Evolutionary conservation across 2,113 vertebrate species (phyloP), one percentile per base, ranked within the genome.

Genomic region (Xiphophorus hellerii): DNA sequence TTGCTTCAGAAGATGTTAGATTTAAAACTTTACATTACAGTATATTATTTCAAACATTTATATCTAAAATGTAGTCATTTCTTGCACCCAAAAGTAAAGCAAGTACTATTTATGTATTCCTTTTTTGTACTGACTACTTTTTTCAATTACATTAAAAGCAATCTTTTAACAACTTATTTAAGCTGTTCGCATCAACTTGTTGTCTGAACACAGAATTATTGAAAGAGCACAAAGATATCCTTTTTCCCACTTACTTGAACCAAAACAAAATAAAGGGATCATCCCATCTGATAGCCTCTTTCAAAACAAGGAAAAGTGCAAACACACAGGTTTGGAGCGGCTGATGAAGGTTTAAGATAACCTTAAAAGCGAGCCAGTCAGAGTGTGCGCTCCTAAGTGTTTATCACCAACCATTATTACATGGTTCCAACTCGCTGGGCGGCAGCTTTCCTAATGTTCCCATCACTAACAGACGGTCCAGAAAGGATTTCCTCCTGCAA

Each of bases 401-500:
- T 88, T 83, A 76, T 84, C 75, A 48, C 73, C 72, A 20, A 28
- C 69, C 28, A 28, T 66, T 74, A 63, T 77, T 70, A n/a, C 54
- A 51, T 66, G 64, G 62, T 68, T 79, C 60, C 76, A 81, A n/a
- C 54, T 66, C 17, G 67, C 76, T 58, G 35, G 69, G 75, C 58
- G 31, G 78, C 62, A 74, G 78, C 76, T 85, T 90, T 88, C 87
- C 83, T 86, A 74, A 86, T 88, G 85, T 89, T 89, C 90, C 84
- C 87, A 77, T 74, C 79, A 75, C 73, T 78, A 77, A 78, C 78
- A 89, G 76, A 82, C 77, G 66, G 73, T 77, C 68, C 77, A 9
- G 33, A 76, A 70, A 85, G 92, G 87, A 91, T 92, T 92, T 92
- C 88, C 90, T 86, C 37, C 58, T 70, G 78, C 70, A 90, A 83